Conservation (phyloP, 2,888 invertebrate species). For the Galeruca laticollis region DNA sequence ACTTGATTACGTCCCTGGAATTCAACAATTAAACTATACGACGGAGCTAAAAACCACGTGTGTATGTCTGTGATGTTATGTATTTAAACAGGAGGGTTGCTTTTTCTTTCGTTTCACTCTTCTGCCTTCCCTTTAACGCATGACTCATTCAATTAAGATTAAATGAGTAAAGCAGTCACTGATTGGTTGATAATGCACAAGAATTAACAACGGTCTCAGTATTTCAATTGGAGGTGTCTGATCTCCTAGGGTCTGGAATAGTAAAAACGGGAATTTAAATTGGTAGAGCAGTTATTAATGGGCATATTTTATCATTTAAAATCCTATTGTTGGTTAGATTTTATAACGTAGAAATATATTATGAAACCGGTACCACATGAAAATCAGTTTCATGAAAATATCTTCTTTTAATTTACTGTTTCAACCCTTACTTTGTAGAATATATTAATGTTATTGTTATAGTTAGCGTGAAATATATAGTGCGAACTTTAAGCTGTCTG, state of each 20-base stretch:
- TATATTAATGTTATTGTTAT: too few species aligned
- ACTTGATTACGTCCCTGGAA: constrained; percentile 2
- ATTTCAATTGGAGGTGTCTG: constrained; percentile 47
- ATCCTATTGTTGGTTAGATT: background rate
- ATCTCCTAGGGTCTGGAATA: background rate
- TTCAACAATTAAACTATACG: background rate
- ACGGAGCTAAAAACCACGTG: constrained; percentile 20
- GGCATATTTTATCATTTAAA: background rate
- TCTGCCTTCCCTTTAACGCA: constrained; percentile 36
- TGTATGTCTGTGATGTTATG: constrained; percentile 16
- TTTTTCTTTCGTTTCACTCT: constrained; percentile 13
- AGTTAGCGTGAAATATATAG: too few species aligned
- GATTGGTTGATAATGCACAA: constrained; percentile 58
- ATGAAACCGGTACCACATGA: too few species aligned
- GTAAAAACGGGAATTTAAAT: background rate
- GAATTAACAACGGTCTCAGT: constrained; percentile 52
- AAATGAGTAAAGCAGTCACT: constrained; percentile 53
- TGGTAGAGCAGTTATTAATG: background rate
- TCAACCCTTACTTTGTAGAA: too few species aligned
- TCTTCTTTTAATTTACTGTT: too few species aligned
- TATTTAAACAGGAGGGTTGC: constrained; percentile 20
- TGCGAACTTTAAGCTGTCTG: too few species aligned
- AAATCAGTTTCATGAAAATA: too few species aligned
- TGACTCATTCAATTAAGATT: constrained; percentile 61
- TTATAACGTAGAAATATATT: background rate